Conservation (phyloP, 1,140 invertebrate species). For the Lethrus apterus region DNA sequence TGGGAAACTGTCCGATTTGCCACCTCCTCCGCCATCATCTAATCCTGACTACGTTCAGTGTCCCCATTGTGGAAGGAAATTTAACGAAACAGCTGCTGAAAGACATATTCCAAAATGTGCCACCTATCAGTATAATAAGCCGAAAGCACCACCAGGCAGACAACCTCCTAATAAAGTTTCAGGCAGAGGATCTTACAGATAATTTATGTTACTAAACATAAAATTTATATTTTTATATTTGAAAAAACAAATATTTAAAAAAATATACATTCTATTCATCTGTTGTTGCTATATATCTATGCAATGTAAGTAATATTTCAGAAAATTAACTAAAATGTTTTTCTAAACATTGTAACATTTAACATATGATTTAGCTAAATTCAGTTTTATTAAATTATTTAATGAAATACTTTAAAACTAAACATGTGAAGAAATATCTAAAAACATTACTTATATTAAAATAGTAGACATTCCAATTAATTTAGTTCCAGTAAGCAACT, state of each 20-base stretch:
- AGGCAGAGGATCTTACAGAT: neutral
- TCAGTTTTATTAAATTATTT: no score
- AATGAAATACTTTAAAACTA: no score
- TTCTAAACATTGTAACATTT: no score
- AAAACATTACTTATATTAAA: neutral
- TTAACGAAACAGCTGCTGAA: slow-evolving; percentile 79
- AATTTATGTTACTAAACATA: neutral
- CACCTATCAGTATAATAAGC: slow-evolving; percentile 74
- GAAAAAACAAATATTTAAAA: no score
- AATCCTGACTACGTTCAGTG: slow-evolving; percentile 88
- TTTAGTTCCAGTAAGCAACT: neutral
- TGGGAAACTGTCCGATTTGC: slow-evolving; percentile 77
- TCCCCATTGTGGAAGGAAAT: slow-evolving; percentile 82
- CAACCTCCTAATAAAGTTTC: no score
- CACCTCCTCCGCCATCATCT: slow-evolving; percentile 79
- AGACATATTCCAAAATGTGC: slow-evolving; percentile 92
- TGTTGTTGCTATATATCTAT: neutral
- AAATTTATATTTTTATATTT: neutral
- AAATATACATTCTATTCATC: neutral
- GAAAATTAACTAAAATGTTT: neutral
- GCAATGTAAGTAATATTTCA: neutral
- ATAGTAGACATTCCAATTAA: neutral
- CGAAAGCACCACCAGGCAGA: no score
- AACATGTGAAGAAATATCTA: no score
- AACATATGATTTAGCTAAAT: no score